These are phyloP conservation scores for Parnassius apollo DNA, from an alignment of 2,888 invertebrate genomes.

Conservation along the genomic window DNA sequence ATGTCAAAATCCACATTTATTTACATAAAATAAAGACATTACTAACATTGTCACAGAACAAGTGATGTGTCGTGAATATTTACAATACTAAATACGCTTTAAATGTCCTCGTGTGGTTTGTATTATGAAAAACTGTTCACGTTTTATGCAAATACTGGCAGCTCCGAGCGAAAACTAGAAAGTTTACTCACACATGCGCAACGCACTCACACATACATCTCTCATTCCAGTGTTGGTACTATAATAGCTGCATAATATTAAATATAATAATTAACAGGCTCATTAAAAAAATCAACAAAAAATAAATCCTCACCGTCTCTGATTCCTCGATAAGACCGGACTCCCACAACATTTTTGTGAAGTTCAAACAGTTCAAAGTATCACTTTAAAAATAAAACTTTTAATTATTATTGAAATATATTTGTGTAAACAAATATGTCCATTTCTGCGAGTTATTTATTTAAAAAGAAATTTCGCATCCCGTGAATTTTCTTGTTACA, in stretches of 20 bases:
- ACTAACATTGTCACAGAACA: conserved; percentile 55
- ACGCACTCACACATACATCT: conserved; percentile 39
- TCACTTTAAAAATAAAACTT: conserved; percentile 45
- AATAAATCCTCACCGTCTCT: conserved; percentile 67
- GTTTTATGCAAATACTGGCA: conserved; percentile 77
- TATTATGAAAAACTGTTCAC: conserved; percentile 80
- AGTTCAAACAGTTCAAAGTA: conserved; percentile 54
- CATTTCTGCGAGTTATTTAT: conserved; percentile 47
- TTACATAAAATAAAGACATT: conserved; percentile 66
- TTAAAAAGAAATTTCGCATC: conserved; percentile 51
- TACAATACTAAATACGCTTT: conserved; percentile 60
- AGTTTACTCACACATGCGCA: conserved; percentile 66
- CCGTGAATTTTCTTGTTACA: conserved; percentile 58
- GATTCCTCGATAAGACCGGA: conserved; percentile 68
- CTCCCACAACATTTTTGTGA: conserved; percentile 74
- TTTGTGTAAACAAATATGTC: conserved; percentile 49
- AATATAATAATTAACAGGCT: conserved; percentile 9
- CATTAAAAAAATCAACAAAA: conserved; percentile 19
- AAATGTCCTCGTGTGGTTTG: conserved; percentile 68
- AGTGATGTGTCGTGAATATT: conserved; percentile 66
- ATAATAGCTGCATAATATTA: conserved; percentile 22
- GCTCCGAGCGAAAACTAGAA: conserved; percentile 79
- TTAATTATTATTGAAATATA: conserved; percentile 31
- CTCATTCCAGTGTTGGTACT: conserved; percentile 2
- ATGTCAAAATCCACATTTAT: conserved; percentile 54